Base-by-base conservation (phyloP, 2,113 vertebrate species). In the Willisornis vidua region DNA sequence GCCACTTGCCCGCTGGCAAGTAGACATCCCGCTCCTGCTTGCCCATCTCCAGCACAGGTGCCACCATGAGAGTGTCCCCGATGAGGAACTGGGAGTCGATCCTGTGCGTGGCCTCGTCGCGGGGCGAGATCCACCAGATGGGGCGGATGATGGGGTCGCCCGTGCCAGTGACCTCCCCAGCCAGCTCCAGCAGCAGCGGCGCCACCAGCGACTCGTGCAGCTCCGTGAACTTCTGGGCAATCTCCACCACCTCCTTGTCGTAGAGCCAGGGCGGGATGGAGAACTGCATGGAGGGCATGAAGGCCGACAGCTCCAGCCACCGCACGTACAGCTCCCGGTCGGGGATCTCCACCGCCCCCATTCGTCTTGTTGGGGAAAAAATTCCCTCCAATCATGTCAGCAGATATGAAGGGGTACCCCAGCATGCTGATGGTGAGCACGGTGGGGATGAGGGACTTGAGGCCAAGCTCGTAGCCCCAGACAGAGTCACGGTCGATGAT, bases 211-310 rank as follows among this genome's bases (percentile, higher is more conserved):
- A 98, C 92, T 99, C 98, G 0, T 99, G 98, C 37, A 99, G 98
- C 5, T 98, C 97, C 0, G 98, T 98, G 97, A 99, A 99, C 92
- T 99, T 99, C 78, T 98, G 98, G 0, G 99, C 99, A 0, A 99
- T 99, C 91, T 99, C 98, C 55, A 99, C 98, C 83, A 99, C 99
- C 73, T 99, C 99, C 2, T 97, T 97, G 78, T 99, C 99, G 0
- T 99, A 99, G 39, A 97, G 98, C 99, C 99, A 99, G 6, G 99
- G 99, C 0, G 99, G 99, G 57, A 99, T 97, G 20, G 99, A 99
- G 94, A 99, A 99, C 97, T 99, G 99, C 99, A 99, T 99, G 66
- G 99, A 98, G 6, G 99, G 99, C 99, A 99, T 99, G 97, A 99
- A 99, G 45, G 99, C 99, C 0, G 98, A 98, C 79, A 99, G 98